Evolutionary conservation across 2,888 invertebrate species (phyloP).

Genomic region (Dioctria rufipes): DNA sequence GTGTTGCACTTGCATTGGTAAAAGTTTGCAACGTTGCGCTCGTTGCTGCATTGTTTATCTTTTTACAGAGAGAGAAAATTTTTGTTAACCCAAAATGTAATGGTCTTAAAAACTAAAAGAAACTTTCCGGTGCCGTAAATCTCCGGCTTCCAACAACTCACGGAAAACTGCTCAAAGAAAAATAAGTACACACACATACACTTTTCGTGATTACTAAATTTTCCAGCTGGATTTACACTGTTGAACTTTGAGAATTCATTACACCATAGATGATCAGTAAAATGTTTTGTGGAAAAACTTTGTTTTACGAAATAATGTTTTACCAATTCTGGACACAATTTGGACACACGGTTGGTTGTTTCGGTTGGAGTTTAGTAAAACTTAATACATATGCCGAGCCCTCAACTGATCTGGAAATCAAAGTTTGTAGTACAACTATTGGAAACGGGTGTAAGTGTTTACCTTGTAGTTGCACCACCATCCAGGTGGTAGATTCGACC

Average conservation of each 20-base stretch:
- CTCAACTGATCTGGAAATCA: no score
- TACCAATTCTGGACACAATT: no score
- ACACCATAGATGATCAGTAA: no score
- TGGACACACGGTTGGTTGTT: no score
- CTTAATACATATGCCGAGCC: no score
- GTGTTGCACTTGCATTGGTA: conserved; percentile 25
- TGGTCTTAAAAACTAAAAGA: conserved; percentile 5
- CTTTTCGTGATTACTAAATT: conserved; percentile 23
- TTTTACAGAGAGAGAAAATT: not conserved
- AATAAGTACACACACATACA: not conserved
- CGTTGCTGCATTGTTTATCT: conserved; percentile 2
- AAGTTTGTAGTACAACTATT: no score
- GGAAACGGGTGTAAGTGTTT: no score
- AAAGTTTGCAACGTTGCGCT: not conserved
- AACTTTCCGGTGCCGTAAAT: conserved; percentile 22
- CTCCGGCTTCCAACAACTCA: conserved; percentile 19
- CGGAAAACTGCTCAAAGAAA: conserved; percentile 18
- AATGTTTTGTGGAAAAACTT: no score
- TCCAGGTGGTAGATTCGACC: no score
- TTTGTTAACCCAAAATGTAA: conserved; percentile 12
- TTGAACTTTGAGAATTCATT: conserved; percentile 10
- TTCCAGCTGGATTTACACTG: not conserved
- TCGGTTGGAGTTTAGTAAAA: no score
- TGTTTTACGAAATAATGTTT: no score
- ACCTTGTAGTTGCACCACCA: no score